phyloP scores from a whole-genome alignment of 2,113 vertebrate species.

The Sander lucioperca region DNA sequence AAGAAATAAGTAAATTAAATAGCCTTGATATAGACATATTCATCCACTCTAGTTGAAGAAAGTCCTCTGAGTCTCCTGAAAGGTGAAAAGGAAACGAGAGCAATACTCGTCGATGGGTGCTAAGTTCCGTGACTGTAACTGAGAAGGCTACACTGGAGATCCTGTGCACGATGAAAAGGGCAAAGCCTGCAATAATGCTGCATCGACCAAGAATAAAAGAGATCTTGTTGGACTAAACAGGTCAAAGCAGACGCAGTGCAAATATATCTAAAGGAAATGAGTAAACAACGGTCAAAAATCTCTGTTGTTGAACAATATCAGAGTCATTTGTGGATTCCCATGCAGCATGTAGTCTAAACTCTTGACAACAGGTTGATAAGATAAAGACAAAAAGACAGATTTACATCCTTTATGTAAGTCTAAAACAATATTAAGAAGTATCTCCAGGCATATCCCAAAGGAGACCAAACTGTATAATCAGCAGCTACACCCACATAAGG shows the following conservation, averaged over 20 bases:
- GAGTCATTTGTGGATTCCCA: neutral
- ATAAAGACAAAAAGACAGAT: constrained; percentile 21
- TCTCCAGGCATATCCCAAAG: constrained; percentile 27
- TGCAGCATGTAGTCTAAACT: constrained; percentile 19
- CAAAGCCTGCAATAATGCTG: constrained; percentile 65
- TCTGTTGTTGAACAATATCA: neutral
- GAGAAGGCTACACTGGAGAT: constrained; percentile 48
- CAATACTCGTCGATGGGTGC: constrained; percentile 21
- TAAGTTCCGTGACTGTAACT: constrained; percentile 61
- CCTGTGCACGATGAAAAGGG: constrained; percentile 61
- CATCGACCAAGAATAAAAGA: constrained; percentile 47
- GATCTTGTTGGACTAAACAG: constrained; percentile 32
- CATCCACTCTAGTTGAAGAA: neutral
- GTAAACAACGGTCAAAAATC: constrained; percentile 5
- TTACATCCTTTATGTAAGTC: constrained; percentile 6
- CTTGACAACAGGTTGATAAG: constrained; percentile 57
- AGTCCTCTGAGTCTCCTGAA: constrained; percentile 40
- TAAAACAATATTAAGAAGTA: constrained; percentile 27
- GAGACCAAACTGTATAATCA: constrained; percentile 42
- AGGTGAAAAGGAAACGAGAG: constrained; percentile 59
- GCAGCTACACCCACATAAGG: constrained; percentile 50
- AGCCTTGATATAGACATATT: constrained; percentile 4
- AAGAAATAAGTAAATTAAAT: constrained; percentile 10
- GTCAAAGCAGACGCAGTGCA: constrained; percentile 17
- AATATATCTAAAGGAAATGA: constrained; percentile 5